Evolutionary conservation across 2,888 invertebrate species (phyloP), one percentile per base, ranked within the genome.

Genomic region (Gastracanthus pulcherrimus): DNA sequence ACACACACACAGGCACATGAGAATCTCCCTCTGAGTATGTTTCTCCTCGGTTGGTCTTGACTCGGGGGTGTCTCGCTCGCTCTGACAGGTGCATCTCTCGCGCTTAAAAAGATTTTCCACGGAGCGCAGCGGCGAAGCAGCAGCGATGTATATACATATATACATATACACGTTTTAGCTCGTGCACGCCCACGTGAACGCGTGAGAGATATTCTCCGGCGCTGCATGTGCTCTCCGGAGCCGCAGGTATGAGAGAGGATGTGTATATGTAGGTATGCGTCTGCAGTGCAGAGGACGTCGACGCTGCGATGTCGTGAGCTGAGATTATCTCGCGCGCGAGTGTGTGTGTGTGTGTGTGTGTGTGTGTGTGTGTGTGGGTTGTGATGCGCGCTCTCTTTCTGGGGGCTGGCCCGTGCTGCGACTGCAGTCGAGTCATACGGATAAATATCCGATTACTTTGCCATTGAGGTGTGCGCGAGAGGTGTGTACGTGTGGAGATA

Each of bases 41-140:
- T 88, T 87, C 88, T 86, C 86, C 86, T 84, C 80, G 82, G 84
- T 74, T 58, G 16, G 29, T 74, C 69, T 85, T 86, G 86, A 88
- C 76, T 76, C 83, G 88, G 88, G 88, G 87, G 87, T 88, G 88
- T 87, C 86, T 62, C 75, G 83, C 84, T 84, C 83, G 82, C 84
- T 80, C 84, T 87, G 87, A 87, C 89, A 89, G 89, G 89, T 89
- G 89, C 88, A 88, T 88, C 87, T 87, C 84, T 70, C 69, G 80
- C 45, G 48, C 51, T 76, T 48, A 19, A 34, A 64, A 51, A 58
- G 64, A 72, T 81, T 71, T 41, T 77, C 76, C n/a, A 60, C 58
- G 58, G 26, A 9, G 29, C 38, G n/a, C 69, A 51, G 66, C 71
- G 76, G 81, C 69, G 55, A n/a, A n/a, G n/a, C n/a, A n/a, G n/a